phyloP scores from a whole-genome alignment of 2,113 vertebrate genomes.

The Psephotus haematonotus region DNA sequence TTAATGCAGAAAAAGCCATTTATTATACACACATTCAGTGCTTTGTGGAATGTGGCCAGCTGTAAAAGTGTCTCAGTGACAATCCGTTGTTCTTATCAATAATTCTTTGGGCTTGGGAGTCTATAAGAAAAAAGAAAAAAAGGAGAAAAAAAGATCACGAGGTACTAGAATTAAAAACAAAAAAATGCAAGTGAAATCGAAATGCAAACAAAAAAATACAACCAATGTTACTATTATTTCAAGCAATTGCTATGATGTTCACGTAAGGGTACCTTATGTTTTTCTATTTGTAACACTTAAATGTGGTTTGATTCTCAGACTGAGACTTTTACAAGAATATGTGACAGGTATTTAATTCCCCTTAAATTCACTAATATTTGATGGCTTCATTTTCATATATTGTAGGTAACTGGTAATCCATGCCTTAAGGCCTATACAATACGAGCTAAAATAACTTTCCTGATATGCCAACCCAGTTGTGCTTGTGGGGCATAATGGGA shows the following conservation, averaged over 20 bases:
- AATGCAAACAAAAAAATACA: neutral
- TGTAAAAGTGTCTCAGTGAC: neutral
- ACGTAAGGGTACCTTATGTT: neutral
- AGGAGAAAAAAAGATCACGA: neutral
- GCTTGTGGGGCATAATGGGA: neutral
- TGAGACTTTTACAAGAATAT: neutral
- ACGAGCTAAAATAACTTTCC: neutral
- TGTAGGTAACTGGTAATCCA: neutral
- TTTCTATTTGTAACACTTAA: neutral
- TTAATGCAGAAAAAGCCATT: neutral
- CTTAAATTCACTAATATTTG: neutral
- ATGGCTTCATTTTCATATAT: neutral
- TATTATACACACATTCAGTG: neutral
- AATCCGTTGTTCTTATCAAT: neutral
- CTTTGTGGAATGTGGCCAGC: neutral
- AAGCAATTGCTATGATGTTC: neutral
- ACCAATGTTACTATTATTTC: neutral
- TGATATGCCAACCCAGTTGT: neutral
- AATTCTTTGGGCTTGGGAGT: neutral
- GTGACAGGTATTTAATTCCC: neutral
- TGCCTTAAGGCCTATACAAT: neutral
- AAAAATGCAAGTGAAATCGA: neutral
- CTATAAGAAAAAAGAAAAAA: neutral
- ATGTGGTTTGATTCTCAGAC: neutral
- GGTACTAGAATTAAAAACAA: neutral